Conservation (phyloP, 1,140 invertebrate species). For the Xylocopa sonorina region DNA sequence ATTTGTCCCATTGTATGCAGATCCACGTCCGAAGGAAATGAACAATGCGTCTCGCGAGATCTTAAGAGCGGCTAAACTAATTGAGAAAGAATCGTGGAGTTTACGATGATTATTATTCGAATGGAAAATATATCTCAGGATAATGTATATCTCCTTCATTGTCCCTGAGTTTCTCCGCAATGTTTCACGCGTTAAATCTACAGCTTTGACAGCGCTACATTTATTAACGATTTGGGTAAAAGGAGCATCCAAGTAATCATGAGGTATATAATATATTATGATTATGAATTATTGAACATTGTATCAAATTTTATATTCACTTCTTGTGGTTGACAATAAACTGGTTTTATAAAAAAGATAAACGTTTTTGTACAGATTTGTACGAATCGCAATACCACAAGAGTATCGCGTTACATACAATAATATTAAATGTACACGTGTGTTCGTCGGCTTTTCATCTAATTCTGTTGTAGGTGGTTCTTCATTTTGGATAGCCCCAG, state of each 20-base stretch:
- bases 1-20: slow-evolving; percentile 24
- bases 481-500: slow-evolving; percentile 84
- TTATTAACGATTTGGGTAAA: slow-evolving; percentile 66
- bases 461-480: slow-evolving; percentile 24
- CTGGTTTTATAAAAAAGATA: slow-evolving; percentile 73
- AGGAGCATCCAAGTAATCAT: slow-evolving; percentile 63
- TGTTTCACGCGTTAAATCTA: slow-evolving; percentile 57
- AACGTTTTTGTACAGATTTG: no score
- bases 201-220: slow-evolving; percentile 61
- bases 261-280: slow-evolving; percentile 70
- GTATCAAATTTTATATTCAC: slow-evolving; percentile 79
- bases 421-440: not conserved
- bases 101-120: slow-evolving; percentile 49
- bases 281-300: slow-evolving; percentile 78
- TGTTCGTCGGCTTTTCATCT: not conserved
- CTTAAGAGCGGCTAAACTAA: slow-evolving; percentile 34
- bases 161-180: slow-evolving; percentile 50
- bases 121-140: slow-evolving; percentile 62
- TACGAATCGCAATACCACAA: slow-evolving; percentile 3
- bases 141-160: slow-evolving; percentile 55
- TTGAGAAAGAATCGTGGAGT: slow-evolving; percentile 32
- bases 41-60: slow-evolving; percentile 19
- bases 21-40: slow-evolving; percentile 26
- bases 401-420: not conserved
- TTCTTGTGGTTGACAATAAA: slow-evolving; percentile 79